Evolutionary conservation across 2,797 vertebrate species (phyloP), one percentile per base, ranked within the genome.

Genomic region (Gadopsis marmoratus): DNA sequence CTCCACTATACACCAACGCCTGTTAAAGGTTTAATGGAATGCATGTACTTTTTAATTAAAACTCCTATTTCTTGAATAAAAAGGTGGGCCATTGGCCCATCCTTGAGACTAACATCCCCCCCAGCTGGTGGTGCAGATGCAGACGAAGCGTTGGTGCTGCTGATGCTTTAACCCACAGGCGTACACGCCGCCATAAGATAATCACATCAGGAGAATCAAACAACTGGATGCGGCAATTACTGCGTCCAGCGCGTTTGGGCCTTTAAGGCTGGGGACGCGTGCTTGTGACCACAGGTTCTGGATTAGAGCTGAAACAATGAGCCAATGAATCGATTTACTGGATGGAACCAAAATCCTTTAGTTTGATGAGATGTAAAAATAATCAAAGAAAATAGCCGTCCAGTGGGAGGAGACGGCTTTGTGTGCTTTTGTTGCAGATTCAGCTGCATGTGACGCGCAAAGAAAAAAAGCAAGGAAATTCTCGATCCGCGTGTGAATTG

Each of bases 121-220:
- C 75, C 60, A 76, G 88, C 71, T 88, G 76, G 76, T 45, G 80
- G 70, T 84, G 76, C 7, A 39, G 63, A 82, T 54, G 79, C 63
- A 79, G 77, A 78, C 63, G 63, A 84, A 71, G 43, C 8, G 51
- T 62, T 5, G 67, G 11, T 68, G 77, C 73, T 63, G 78, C 74
- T 69, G 68, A 86, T 64, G 83, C 70, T 73, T 74, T 71, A 76
- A 43, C 62, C 84, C 85, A 63, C 76, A 0, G 71, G 82, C 4
- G 58, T 45, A 54, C 77, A 82, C 58, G 72, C 58, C 60, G 33
- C 78, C 82, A 71, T 84, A 66, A 81, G 84, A 86, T 75, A 79
- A 89, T 82, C 72, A 74, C 51, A 72, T 89, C 81, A 85, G 56
- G n/a, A 74, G 77, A 84, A 85, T 82, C 78, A 85, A 76, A 85